Conservation (phyloP, 2,888 invertebrate genomes). For the Globia sparganii region DNA sequence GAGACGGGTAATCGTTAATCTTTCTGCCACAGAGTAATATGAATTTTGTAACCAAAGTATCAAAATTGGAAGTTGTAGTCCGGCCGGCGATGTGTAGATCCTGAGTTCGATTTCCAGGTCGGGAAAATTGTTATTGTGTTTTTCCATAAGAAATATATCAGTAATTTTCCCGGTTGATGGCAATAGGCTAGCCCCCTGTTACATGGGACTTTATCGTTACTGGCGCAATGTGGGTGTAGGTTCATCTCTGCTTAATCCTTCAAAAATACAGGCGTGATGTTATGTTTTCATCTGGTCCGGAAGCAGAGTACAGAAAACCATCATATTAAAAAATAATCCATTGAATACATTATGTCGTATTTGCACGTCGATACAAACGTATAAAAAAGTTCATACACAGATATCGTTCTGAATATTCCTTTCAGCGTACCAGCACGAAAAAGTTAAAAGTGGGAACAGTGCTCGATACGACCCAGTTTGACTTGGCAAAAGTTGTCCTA, state of each 20-base stretch:
- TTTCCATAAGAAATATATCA: background rate
- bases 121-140: background rate
- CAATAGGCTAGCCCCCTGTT: background rate
- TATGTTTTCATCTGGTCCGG: background rate
- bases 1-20: background rate
- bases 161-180: background rate
- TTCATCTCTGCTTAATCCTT: background rate
- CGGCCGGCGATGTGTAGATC: background rate
- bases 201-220: background rate
- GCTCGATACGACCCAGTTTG: conserved; percentile 31
- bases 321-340: conserved; percentile 1
- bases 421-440: conserved; percentile 2
- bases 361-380: conserved; percentile 16
- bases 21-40: background rate
- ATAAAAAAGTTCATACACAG: background rate
- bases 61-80: background rate
- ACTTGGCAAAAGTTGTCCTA: conserved; percentile 39
- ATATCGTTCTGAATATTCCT: conserved; percentile 22
- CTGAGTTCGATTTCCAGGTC: background rate
- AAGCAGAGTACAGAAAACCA: background rate
- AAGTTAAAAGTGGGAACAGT: conserved; percentile 14
- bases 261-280: background rate
- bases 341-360: background rate
- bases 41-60: background rate
- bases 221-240: background rate